These are phyloP conservation scores for Orthosia gracilis DNA, from an alignment of 2,888 invertebrate species.

Conservation along the genomic window DNA sequence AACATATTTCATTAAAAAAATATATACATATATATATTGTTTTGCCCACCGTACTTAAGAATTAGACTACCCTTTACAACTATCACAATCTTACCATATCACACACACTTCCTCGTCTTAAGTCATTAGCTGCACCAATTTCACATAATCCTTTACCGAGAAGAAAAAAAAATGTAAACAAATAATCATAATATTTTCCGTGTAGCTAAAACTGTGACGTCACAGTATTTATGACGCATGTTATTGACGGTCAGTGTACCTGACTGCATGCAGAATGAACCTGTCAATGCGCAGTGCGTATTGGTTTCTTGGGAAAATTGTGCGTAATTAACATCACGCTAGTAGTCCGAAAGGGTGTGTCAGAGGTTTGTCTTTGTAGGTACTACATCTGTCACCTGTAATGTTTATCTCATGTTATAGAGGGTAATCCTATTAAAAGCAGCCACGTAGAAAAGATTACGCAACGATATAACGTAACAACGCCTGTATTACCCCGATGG, in stretches of 20 bases:
- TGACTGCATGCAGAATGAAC: constrained; percentile 31
- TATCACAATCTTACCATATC: neutral
- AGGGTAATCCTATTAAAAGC: no score
- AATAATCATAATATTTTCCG: constrained; percentile 44
- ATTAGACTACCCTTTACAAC: neutral
- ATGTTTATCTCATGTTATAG: no score
- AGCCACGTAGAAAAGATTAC: no score
- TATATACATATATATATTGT: no score
- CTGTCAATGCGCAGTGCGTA: constrained; percentile 33
- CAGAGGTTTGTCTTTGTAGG: neutral
- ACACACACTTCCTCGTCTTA: constrained; percentile 19
- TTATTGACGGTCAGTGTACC: constrained; percentile 16
- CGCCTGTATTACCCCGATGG: no score
- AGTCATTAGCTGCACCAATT: constrained; percentile 25
- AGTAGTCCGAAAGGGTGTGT: neutral
- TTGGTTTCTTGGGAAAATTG: constrained; percentile 19
- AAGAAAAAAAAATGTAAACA: constrained; percentile 40
- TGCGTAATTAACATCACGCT: constrained; percentile 16
- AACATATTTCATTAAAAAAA: no score
- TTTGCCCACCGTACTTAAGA: neutral
- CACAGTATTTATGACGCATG: constrained; percentile 31
- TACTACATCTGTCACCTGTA: no score
- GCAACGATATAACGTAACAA: no score
- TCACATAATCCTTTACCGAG: constrained; percentile 32
- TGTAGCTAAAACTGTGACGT: constrained; percentile 35